Evolutionary conservation across 2,888 invertebrate species (phyloP).

Genomic region (Erebia epiphron): DNA sequence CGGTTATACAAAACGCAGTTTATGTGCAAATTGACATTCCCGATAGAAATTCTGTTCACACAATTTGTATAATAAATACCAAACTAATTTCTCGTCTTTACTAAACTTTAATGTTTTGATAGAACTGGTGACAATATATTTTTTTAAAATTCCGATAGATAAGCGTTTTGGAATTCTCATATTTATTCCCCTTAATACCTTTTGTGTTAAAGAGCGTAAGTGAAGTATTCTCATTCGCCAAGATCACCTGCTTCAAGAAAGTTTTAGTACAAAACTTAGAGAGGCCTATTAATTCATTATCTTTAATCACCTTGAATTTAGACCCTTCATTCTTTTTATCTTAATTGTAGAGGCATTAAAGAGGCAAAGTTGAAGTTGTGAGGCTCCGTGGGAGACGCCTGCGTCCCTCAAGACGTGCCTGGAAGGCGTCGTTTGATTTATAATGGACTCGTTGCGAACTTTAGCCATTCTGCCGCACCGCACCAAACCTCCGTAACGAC

Average conservation of each 20-base stretch:
- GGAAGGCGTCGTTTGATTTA: constrained; percentile 82
- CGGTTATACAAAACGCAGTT: constrained; percentile 38
- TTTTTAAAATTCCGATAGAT: not conserved
- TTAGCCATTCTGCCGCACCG: constrained; percentile 77
- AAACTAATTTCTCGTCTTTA: not conserved
- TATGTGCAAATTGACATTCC: constrained; percentile 33
- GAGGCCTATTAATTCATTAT: constrained; percentile 80
- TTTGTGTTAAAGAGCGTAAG: constrained; percentile 20
- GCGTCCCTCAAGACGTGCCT: constrained; percentile 81
- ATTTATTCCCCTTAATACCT: not conserved
- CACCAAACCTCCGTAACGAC: constrained; percentile 79
- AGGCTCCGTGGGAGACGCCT: constrained; percentile 71
- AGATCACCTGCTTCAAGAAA: constrained; percentile 45
- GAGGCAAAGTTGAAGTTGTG: constrained; percentile 78
- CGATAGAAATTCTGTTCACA: constrained; percentile 34
- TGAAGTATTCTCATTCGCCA: constrained; percentile 35
- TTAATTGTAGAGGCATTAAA: constrained; percentile 82
- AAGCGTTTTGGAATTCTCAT: not conserved
- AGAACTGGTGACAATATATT: too few relatives aligned
- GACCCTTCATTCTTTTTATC: constrained; percentile 81
- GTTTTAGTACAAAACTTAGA: constrained; percentile 61
- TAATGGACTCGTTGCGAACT: constrained; percentile 83
- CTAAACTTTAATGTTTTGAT: not conserved
- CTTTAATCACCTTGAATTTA: constrained; percentile 82
- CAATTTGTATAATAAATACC: constrained; percentile 19